phyloP scores from a whole-genome alignment of 1,140 invertebrate genomes.

The Venustaconcha ellipsiformis region DNA sequence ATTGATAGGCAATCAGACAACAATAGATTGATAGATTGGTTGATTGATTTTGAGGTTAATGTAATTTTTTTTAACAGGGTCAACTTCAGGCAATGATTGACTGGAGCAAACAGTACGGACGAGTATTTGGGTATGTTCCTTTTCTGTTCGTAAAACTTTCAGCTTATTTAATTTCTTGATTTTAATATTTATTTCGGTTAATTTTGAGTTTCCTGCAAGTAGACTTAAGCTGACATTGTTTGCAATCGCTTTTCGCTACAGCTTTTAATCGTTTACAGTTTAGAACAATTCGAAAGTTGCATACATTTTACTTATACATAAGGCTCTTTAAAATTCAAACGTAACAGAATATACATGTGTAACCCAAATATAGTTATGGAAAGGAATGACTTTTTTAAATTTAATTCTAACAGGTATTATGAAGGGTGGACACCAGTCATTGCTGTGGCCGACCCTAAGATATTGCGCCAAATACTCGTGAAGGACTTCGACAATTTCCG shows the following conservation, averaged over 20 bases:
- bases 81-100: constrained; percentile 52
- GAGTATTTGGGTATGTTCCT: constrained; percentile 49
- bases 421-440: constrained; percentile 62
- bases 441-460: constrained; percentile 49
- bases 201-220: background rate
- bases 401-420: constrained; percentile 40
- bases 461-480: constrained; percentile 53
- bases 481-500: constrained; percentile 59
- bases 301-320: background rate
- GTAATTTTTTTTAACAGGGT: constrained; percentile 38
- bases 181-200: background rate
- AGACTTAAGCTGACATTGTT: background rate
- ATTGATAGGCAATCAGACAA: background rate
- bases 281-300: background rate
- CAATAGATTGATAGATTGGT: background rate
- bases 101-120: constrained; percentile 53
- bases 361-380: background rate
- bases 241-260: background rate
- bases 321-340: background rate
- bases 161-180: background rate
- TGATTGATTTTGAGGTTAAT: background rate
- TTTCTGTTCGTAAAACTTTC: background rate
- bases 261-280: background rate
- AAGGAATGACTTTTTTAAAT: background rate
- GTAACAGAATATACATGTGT: background rate